Conservation (phyloP, 2,797 vertebrate genomes). For the Eulemur albifrons region DNA sequence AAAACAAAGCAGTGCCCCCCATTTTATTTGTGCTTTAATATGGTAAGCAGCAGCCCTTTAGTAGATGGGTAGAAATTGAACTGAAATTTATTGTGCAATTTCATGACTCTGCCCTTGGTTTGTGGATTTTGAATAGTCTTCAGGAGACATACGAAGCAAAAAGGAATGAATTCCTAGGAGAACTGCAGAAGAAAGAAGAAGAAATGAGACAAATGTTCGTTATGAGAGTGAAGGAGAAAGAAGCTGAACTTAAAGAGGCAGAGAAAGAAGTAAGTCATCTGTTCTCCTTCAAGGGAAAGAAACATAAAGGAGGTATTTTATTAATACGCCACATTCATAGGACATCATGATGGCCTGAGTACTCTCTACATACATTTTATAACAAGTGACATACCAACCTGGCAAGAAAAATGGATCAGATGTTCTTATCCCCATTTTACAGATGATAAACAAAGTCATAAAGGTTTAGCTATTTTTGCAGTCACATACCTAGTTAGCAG, state of each 20-base stretch:
- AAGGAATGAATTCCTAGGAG: constrained; percentile 89
- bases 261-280: constrained; percentile 87
- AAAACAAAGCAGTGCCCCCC: background rate
- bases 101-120: constrained; percentile 8
- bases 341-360: no score
- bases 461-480: background rate
- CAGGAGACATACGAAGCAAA: constrained; percentile 90
- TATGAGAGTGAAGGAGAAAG: constrained; percentile 90
- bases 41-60: background rate
- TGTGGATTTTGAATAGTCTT: constrained; percentile 80
- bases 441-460: background rate
- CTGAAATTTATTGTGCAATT: background rate
- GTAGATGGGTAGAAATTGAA: background rate
- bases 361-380: background rate
- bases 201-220: constrained; percentile 92
- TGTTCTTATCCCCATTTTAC: background rate
- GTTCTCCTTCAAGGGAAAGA: background rate
- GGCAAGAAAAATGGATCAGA: background rate
- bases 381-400: background rate
- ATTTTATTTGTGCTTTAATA: background rate
- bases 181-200: constrained; percentile 89
- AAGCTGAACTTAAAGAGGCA: constrained; percentile 89
- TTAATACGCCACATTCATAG: background rate
- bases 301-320: background rate
- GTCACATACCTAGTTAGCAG: background rate